A percentile compares a stretch with the other conserved stretches of the same genome.
Evolutionary conservation across 2,113 vertebrate species (phyloP).

Genomic region (human): DNA sequence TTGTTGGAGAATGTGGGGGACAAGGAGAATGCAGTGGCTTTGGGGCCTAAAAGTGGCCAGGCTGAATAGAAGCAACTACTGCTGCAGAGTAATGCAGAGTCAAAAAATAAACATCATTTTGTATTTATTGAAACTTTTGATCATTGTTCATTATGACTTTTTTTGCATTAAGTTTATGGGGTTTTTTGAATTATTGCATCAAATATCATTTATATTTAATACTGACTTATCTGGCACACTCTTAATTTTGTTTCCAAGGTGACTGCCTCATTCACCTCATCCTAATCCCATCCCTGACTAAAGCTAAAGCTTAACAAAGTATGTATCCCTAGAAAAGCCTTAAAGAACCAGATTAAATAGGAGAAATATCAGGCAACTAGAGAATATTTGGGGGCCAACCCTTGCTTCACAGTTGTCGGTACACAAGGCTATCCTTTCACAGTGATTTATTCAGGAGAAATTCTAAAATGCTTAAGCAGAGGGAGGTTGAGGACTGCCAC

Average conservation of each 20-base stretch:
- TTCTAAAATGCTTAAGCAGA: not conserved
- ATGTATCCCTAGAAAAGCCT: not conserved
- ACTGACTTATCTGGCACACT: not conserved
- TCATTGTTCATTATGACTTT: not conserved
- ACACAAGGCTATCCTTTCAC: not conserved
- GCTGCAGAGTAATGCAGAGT: rapidly evolving
- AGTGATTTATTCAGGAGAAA: not conserved
- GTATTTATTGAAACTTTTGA: not conserved
- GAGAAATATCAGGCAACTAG: not conserved
- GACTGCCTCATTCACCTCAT: not conserved
- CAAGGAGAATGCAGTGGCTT: not conserved
- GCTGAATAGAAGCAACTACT: no score
- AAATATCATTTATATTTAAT: not conserved
- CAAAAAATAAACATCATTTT: not conserved
- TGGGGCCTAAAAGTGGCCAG: not conserved
- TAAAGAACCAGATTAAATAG: not conserved
- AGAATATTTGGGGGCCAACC: not conserved
- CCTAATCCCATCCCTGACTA: not conserved
- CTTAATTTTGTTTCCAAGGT: not conserved
- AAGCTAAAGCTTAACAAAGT: not conserved
- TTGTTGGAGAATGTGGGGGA: rapidly evolving
- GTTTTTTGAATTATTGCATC: not conserved
- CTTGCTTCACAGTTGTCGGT: not conserved
- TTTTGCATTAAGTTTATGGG: not conserved
- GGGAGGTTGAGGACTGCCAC: not conserved